Evolutionary conservation across 2,113 vertebrate species (phyloP).

Genomic region (Notechis scutatus): DNA sequence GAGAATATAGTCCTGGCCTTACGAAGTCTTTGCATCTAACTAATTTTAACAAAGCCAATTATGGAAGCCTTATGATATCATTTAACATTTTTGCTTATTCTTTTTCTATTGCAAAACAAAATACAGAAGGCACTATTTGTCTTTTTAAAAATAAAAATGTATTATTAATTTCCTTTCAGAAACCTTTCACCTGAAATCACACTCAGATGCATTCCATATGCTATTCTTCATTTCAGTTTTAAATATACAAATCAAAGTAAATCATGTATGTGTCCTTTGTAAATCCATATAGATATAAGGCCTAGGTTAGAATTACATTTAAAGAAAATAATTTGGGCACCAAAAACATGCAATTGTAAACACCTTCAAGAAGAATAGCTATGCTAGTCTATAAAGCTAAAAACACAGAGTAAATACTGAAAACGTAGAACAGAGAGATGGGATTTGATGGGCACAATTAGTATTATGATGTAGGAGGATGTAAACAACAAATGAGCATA

Average conservation of each 20-base stretch:
- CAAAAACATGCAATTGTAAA: not conserved
- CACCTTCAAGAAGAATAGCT: not conserved
- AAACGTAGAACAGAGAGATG: not conserved
- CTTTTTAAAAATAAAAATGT: too few species aligned
- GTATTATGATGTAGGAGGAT: not conserved
- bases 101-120: not conserved
- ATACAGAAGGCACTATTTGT: not conserved
- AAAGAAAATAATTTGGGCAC: not conserved
- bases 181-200: not conserved
- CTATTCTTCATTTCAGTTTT: not conserved
- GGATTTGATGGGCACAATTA: not conserved
- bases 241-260: not conserved
- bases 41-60: conserved; percentile 11
- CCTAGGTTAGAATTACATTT: not conserved
- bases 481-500: not conserved
- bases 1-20: not conserved
- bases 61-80: not conserved
- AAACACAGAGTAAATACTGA: not conserved
- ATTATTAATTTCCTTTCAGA: not conserved
- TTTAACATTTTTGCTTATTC: not conserved
- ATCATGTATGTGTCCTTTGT: not conserved
- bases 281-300: not conserved
- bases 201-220: not conserved
- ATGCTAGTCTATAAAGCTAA: not conserved
- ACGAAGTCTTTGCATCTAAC: not conserved